Percentiles rank a stretch among this genome's conserved stretches.
Evolutionary conservation across 2,888 invertebrate species (phyloP).

Genomic region (Pherbina coryleti): DNA sequence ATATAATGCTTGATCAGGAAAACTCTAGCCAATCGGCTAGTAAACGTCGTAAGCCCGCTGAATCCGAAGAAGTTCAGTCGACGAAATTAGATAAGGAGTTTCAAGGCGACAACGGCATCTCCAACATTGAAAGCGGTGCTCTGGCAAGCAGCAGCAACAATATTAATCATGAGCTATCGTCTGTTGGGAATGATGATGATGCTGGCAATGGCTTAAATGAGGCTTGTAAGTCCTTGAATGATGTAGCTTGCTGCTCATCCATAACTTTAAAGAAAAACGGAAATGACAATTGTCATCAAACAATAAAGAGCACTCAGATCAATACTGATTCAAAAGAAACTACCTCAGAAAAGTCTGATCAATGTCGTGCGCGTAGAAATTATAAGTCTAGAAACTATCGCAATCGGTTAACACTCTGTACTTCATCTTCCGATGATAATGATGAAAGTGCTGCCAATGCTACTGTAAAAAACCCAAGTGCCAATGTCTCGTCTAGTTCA

Average conservation of each 20-base stretch:
- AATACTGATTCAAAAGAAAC: not conserved
- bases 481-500: not conserved
- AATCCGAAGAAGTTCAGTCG: conserved; percentile 25
- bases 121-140: conserved; percentile 4
- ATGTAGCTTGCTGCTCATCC: not conserved
- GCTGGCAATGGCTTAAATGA: conserved; percentile 5
- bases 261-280: not conserved
- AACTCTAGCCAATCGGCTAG: conserved; percentile 51
- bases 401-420: not conserved
- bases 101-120: not conserved
- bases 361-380: not conserved
- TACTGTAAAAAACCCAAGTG: not conserved
- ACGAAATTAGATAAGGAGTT: not conserved
- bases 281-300: not conserved
- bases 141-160: not conserved
- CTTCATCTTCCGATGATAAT: conserved; percentile 40
- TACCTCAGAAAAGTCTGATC: not conserved
- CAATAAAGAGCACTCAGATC: not conserved
- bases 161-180: not conserved
- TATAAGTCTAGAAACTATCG: conserved; percentile 8
- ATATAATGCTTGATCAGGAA: conserved; percentile 32
- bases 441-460: conserved; percentile 31
- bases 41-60: not conserved
- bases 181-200: not conserved
- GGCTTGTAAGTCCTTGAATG: not conserved